phyloP scores from a whole-genome alignment of 1,140 invertebrate species.

The Meloidogyne chitwoodi region DNA sequence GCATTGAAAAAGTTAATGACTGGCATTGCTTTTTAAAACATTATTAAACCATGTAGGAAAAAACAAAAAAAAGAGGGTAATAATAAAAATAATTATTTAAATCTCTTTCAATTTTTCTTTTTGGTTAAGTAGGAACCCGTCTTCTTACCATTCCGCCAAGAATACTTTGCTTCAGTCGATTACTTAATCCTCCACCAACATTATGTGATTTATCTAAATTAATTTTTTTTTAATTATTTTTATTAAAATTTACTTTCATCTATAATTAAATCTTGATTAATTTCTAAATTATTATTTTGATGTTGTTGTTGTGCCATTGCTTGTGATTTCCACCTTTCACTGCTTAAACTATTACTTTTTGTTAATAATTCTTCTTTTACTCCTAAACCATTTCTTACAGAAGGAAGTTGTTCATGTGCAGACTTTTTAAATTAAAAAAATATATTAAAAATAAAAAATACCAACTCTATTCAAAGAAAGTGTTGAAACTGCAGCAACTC shows the following conservation, averaged over 20 bases:
- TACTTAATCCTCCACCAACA: conserved; percentile 29
- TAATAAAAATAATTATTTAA: background rate
- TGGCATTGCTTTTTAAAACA: background rate
- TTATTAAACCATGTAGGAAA: background rate
- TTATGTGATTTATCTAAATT: conserved; percentile 12
- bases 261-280: background rate
- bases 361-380: conserved; percentile 41
- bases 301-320: conserved; percentile 27
- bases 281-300: background rate
- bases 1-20: background rate
- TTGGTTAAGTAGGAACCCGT: conserved; percentile 7
- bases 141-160: conserved; percentile 29
- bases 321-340: conserved; percentile 49
- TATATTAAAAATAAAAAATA: background rate
- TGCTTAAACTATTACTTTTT: conserved; percentile 50
- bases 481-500: conserved; percentile 44
- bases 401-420: background rate
- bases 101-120: background rate
- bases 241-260: conserved; percentile 1
- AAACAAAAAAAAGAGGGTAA: background rate
- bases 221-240: background rate
- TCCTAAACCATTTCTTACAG: background rate
- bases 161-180: conserved; percentile 45
- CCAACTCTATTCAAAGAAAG: conserved; percentile 50
- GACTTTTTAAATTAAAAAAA: background rate